These are phyloP conservation scores for Seison nebaliae DNA, from an alignment of 1,140 invertebrate genomes.

Conservation along the genomic window DNA sequence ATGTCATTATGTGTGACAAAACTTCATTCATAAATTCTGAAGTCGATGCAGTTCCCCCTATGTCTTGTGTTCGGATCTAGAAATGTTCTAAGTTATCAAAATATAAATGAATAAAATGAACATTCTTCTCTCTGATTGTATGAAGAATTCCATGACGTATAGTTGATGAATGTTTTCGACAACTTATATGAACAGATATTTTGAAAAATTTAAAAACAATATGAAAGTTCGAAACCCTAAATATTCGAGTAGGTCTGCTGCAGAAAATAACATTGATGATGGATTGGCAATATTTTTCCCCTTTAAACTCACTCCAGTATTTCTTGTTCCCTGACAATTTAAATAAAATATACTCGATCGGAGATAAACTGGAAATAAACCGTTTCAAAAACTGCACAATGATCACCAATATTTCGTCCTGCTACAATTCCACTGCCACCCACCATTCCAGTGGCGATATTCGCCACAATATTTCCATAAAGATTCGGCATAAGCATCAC, in stretches of 20 bases:
- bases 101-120: too few species aligned
- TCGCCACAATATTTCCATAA: conserved; percentile 92
- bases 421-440: conserved; percentile 9
- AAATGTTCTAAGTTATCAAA: too few species aligned
- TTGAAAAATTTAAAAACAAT: not conserved
- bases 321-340: conserved; percentile 13
- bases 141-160: too few species aligned
- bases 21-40: conserved; percentile 74
- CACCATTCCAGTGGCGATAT: conserved; percentile 59
- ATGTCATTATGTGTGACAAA: conserved; percentile 2
- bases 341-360: too few species aligned
- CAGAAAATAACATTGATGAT: conserved; percentile 8
- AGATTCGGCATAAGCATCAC: conserved; percentile 89
- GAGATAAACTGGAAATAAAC: too few species aligned
- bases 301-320: conserved; percentile 4
- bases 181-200: not conserved
- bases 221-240: not conserved
- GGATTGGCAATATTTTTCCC: conserved; percentile 13
- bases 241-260: conserved; percentile 10
- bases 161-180: not conserved
- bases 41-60: conserved; percentile 71
- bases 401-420: conserved; percentile 10
- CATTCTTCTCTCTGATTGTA: too few species aligned
- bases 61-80: conserved; percentile 66
- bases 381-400: conserved; percentile 8